Evolutionary conservation across 2,113 vertebrate species (phyloP).

Genomic region (Pelobates fuscus): DNA sequence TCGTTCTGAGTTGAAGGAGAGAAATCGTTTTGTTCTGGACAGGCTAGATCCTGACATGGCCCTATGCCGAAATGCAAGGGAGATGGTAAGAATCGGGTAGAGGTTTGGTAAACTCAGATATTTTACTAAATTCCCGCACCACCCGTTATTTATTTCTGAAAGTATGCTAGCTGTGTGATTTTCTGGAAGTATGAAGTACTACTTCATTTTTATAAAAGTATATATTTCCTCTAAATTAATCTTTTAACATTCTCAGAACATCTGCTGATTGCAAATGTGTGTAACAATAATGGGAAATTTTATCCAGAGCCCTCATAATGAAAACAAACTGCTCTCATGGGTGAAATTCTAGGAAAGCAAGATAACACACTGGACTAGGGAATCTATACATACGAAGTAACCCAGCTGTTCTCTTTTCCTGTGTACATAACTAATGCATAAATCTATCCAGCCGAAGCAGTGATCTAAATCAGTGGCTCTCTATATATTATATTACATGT

Average conservation of each 20-base stretch:
- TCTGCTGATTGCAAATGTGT: slow-evolving; percentile 4
- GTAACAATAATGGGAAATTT: not conserved
- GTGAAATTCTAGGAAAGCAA: slow-evolving; percentile 1
- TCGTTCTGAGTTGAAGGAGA: slow-evolving; percentile 87
- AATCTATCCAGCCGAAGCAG: too few relatives aligned
- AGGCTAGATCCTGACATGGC: slow-evolving; percentile 95
- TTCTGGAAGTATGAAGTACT: slow-evolving; percentile 19
- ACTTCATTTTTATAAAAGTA: not conserved
- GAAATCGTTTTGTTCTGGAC: slow-evolving; percentile 90
- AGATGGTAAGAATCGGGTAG: slow-evolving; percentile 79
- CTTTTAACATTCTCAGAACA: slow-evolving; percentile 32
- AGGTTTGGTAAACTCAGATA: slow-evolving; percentile 33
- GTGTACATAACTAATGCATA: too few relatives aligned
- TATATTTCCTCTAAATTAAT: slow-evolving; percentile 47
- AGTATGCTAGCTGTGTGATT: slow-evolving; percentile 51
- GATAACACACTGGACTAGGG: not conserved
- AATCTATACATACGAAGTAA: not conserved
- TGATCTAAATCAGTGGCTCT: too few relatives aligned
- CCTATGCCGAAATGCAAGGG: slow-evolving; percentile 87
- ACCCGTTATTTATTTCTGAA: slow-evolving; percentile 52
- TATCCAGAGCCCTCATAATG: slow-evolving; percentile 5
- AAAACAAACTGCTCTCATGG: not conserved
- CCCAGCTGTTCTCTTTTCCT: slow-evolving; percentile 14
- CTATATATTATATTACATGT: too few relatives aligned
- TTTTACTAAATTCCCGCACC: slow-evolving; percentile 7